Conservation (phyloP, 1,140 invertebrate genomes). For the Asbolus verrucosus region DNA sequence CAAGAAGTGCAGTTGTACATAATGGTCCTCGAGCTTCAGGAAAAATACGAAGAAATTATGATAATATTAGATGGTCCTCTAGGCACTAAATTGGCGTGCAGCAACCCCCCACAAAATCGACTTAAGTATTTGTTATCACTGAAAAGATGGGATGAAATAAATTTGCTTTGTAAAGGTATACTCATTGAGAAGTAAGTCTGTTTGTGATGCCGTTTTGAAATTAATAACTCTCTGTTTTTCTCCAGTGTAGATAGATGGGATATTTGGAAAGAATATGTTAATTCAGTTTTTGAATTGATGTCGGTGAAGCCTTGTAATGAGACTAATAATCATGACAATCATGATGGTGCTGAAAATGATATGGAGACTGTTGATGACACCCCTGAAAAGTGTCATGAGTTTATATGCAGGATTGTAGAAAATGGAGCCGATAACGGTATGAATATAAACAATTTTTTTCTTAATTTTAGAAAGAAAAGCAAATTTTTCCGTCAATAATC, state of each 20-base stretch:
- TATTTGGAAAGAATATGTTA: constrained; percentile 79
- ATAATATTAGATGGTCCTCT: constrained; percentile 83
- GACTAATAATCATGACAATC: constrained; percentile 53
- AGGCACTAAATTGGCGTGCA: constrained; percentile 72
- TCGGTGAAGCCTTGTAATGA: constrained; percentile 50
- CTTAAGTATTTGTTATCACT: constrained; percentile 81
- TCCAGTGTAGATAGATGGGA: constrained; percentile 82
- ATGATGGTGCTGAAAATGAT: constrained; percentile 44
- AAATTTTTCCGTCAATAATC: too few relatives aligned
- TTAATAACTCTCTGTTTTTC: too few relatives aligned
- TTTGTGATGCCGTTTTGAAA: too few relatives aligned
- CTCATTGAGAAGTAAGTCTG: constrained; percentile 75
- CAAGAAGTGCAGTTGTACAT: constrained; percentile 93
- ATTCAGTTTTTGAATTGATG: constrained; percentile 73
- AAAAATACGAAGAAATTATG: constrained; percentile 85
- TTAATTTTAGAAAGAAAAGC: too few relatives aligned
- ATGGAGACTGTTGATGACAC: constrained; percentile 65
- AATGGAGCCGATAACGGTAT: constrained; percentile 60
- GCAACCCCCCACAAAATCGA: constrained; percentile 74
- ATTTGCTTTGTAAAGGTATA: constrained; percentile 77
- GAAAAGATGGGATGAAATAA: constrained; percentile 78
- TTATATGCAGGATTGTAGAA: constrained; percentile 66
- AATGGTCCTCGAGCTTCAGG: constrained; percentile 88
- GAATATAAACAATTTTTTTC: too few relatives aligned
- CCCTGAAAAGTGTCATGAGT: constrained; percentile 75